phyloP scores from a whole-genome alignment of 2,888 invertebrate species.

The Drosophila picticornis region DNA sequence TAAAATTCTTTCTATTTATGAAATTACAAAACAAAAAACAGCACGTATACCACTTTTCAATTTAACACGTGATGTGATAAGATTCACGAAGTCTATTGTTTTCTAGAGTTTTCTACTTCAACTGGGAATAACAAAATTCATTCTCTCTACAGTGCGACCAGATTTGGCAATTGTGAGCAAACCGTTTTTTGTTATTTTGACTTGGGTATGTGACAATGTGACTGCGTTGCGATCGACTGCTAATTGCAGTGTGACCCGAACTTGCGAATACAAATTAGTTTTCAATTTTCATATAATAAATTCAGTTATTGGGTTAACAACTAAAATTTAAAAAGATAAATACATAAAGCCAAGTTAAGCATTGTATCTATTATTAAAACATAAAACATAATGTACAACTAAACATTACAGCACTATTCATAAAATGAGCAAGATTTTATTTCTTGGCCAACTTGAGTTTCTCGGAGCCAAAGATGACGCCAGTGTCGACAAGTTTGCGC shows the following conservation, averaged over 20 bases:
- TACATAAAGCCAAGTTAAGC: background rate
- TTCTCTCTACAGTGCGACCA: slow-evolving; percentile 13
- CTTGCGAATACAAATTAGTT: background rate
- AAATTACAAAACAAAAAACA: background rate
- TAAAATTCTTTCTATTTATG: slow-evolving; percentile 35
- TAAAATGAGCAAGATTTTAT: slow-evolving; percentile 33
- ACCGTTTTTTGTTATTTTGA: background rate
- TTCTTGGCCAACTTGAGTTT: slow-evolving; percentile 79
- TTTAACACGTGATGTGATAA: background rate
- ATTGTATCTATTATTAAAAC: background rate
- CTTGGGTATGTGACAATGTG: background rate
- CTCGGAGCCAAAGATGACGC: slow-evolving; percentile 78
- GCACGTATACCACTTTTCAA: background rate
- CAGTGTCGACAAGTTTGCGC: slow-evolving; percentile 84
- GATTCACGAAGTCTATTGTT: rapidly evolving
- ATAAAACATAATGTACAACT: slow-evolving; percentile 16
- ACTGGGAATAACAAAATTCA: background rate
- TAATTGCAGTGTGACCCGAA: background rate
- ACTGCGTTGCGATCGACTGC: background rate
- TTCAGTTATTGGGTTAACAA: background rate
- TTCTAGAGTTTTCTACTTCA: background rate
- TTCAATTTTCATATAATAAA: background rate
- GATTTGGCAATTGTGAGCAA: background rate
- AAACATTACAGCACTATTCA: slow-evolving; percentile 13
- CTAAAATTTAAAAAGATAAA: background rate